phyloP scores from a whole-genome alignment of 1,140 invertebrate species.

The Listronotus bonariensis region DNA sequence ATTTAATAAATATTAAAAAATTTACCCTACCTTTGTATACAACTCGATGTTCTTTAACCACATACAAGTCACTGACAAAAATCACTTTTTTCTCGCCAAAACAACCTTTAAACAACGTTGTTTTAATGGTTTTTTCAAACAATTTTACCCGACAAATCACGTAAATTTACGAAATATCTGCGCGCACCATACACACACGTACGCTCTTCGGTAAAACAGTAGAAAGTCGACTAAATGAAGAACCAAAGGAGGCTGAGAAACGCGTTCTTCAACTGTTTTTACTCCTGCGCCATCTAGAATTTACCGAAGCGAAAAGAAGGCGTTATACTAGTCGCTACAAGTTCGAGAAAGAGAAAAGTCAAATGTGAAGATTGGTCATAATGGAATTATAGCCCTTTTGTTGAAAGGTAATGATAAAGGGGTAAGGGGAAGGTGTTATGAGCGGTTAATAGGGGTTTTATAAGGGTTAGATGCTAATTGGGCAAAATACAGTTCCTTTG shows the following conservation, averaged over 20 bases:
- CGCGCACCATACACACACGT: constrained; percentile 35
- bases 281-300: constrained; percentile 52
- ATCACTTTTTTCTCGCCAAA: too few species aligned
- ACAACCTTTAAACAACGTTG: too few species aligned
- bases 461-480: too few species aligned
- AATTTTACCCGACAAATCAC: background rate
- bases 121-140: too few species aligned
- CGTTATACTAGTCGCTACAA: background rate
- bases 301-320: constrained; percentile 11
- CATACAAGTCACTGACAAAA: too few species aligned
- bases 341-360: constrained; percentile 5
- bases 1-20: too few species aligned
- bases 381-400: constrained; percentile 21
- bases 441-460: background rate
- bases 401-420: constrained; percentile 8
- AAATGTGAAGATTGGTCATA: constrained; percentile 26
- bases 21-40: too few species aligned
- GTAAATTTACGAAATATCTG: constrained; percentile 5
- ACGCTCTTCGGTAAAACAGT: constrained; percentile 48
- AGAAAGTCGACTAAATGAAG: constrained; percentile 53
- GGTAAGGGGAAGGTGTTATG: constrained; percentile 1
- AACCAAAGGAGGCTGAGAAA: constrained; percentile 37
- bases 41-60: too few species aligned
- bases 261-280: constrained; percentile 44
- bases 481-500: too few species aligned